Percentiles rank a stretch among this genome's conserved stretches.
Conservation (phyloP, 1,140 invertebrate species). For the Nephila pilipes region DNA sequence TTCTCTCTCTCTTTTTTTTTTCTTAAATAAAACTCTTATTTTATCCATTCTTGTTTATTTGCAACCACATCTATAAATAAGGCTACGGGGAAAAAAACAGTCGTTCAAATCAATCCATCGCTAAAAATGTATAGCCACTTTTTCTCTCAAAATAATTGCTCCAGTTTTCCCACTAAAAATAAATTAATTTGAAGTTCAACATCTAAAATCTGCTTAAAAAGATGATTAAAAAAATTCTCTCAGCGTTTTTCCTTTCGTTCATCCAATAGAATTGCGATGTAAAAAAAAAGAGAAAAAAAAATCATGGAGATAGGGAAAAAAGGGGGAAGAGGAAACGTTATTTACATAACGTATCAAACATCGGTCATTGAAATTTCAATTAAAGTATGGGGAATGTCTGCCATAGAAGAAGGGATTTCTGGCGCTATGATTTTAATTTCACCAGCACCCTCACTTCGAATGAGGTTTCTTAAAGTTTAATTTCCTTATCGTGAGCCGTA, state of each 20-base stretch:
- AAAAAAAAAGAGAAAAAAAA: not conserved
- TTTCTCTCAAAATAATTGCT: not conserved
- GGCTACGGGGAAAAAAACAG: not conserved
- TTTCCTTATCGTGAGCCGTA: conserved; percentile 57
- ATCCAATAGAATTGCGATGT: not conserved
- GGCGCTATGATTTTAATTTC: conserved; percentile 68
- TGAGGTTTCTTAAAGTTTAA: conserved; percentile 63
- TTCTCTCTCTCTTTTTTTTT: no score
- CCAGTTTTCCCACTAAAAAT: conserved; percentile 19
- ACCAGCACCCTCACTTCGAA: not conserved
- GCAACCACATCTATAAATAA: not conserved
- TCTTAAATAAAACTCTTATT: no score
- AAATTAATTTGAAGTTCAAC: conserved; percentile 19
- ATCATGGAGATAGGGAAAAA: not conserved
- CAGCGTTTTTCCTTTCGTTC: not conserved
- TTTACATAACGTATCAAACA: conserved; percentile 70
- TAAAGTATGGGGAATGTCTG: conserved; percentile 29
- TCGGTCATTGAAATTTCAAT: conserved; percentile 67
- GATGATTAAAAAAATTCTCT: conserved; percentile 33
- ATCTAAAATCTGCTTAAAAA: conserved; percentile 28
- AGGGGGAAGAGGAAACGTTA: conserved; percentile 7
- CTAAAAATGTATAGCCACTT: not conserved
- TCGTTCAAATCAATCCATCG: not conserved
- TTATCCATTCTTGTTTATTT: no score
- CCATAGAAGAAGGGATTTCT: conserved; percentile 34